Evolutionary conservation across 2,797 vertebrate species (phyloP), one percentile per base, ranked within the genome.

Genomic region (Syngnathus rostellatus): DNA sequence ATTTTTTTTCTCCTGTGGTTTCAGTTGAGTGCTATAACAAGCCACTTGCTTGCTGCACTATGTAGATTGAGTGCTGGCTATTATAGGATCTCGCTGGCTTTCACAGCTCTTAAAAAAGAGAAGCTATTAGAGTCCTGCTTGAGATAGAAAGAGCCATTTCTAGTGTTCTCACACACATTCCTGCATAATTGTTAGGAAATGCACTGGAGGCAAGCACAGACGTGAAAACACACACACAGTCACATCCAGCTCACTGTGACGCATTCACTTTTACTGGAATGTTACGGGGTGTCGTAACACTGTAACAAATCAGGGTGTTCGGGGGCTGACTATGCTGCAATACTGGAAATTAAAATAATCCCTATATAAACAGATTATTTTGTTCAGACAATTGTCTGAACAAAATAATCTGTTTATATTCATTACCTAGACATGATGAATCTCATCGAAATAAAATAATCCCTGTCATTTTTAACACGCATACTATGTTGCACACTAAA

Each of bases 111-210:
- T 16, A 8, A 60, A 40, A 25, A 46, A 14, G 1, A 38, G 17
- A 21, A 3, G 1, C 19, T n/a, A 19, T 9, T 17, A 50, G 62
- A 19, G 16, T 50, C 23, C 41, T 38, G 16, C 3, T 50, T 63
- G 16, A 17, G 45, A 43, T 12, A 62, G 40, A 60, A 60, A 23
- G n/a, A 59, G 19, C 68, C 45, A 8, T 79, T 59, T 74, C 16
- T 68, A 75, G 72, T 57, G 46, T 76, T 77, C 68, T 70, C 63
- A 60, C 81, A 85, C 77, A 64, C 83, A 85, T 83, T 83, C 77
- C 80, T 75, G 70, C 65, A 62, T 79, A 73, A 81, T 78, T 75
- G 68, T 70, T 66, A 64, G 71, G 71, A 81, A 78, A 68, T 31
- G 62, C 63, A 23, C 43, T 10, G 17, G 11, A 77, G 43, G 68